Evolutionary conservation across 2,888 invertebrate genomes (phyloP).

Genomic region (Tetragonisca angustula): DNA sequence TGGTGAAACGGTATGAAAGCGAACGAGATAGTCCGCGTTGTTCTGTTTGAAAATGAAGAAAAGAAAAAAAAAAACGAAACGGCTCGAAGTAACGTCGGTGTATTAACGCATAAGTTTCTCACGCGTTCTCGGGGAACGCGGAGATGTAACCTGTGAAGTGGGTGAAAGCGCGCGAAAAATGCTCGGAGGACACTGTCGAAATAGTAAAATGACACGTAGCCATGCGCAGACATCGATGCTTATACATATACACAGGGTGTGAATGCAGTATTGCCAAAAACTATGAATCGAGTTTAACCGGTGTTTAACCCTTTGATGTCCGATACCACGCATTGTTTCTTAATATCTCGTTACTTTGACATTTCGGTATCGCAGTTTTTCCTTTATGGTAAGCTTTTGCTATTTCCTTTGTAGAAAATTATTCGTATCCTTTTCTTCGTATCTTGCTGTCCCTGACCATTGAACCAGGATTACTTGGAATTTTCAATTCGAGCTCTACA

Average conservation of each 20-base stretch:
- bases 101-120: constrained; percentile 35
- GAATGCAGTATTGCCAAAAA: constrained; percentile 70
- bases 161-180: constrained; percentile 32
- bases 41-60: constrained; percentile 20
- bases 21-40: constrained; percentile 41
- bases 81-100: constrained; percentile 36
- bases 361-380: background rate
- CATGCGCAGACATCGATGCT: constrained; percentile 64
- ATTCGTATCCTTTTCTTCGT: background rate
- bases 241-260: constrained; percentile 70
- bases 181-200: constrained; percentile 49
- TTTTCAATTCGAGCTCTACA: no score
- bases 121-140: constrained; percentile 21
- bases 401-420: background rate
- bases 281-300: constrained; percentile 54
- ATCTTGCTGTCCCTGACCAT: background rate
- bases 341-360: background rate
- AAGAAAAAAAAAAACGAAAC: background rate
- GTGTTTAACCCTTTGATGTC: constrained; percentile 54
- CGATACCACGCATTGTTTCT: background rate
- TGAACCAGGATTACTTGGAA: no score
- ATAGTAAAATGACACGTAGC: constrained; percentile 49
- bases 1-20: constrained; percentile 1
- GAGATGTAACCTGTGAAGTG: constrained; percentile 36
- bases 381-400: background rate